A percentile compares a stretch with the other conserved stretches of the same genome.
Conservation (phyloP, 2,113 vertebrate species). For the Jaculus jaculus region DNA sequence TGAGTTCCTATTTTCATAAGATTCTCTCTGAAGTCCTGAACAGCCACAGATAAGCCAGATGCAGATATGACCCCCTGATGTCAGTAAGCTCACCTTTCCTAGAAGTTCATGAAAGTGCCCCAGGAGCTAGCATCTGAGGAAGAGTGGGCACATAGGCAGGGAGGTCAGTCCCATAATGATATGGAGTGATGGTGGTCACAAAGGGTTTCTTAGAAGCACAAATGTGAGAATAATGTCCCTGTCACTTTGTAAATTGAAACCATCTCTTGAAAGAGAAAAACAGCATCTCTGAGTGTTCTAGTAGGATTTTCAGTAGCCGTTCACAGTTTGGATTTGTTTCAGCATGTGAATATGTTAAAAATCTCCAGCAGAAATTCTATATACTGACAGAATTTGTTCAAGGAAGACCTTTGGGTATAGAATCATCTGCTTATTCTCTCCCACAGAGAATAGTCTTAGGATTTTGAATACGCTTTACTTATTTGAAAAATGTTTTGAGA, state of each 20-base stretch:
- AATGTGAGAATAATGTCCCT: not conserved
- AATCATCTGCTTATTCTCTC: slow-evolving; percentile 28
- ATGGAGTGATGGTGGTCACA: not conserved
- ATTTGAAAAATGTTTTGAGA: not conserved
- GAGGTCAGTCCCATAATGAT: not conserved
- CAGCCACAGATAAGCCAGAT: not conserved
- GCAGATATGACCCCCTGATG: not conserved
- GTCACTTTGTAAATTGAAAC: slow-evolving; percentile 36
- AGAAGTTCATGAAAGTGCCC: not conserved
- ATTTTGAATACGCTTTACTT: slow-evolving; percentile 26
- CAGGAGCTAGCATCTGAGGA: not conserved
- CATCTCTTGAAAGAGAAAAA: slow-evolving; percentile 28
- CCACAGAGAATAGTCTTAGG: not conserved
- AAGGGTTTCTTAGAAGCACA: slow-evolving; percentile 13
- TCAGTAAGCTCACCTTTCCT: not conserved
- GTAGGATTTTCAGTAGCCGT: slow-evolving; percentile 43
- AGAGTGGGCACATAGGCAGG: not conserved
- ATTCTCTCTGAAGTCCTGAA: not conserved
- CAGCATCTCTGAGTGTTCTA: slow-evolving; percentile 36
- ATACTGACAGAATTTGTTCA: not conserved
- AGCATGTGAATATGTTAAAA: slow-evolving; percentile 21
- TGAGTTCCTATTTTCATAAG: slow-evolving; percentile 17
- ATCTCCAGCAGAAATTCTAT: slow-evolving; percentile 4
- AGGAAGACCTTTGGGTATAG: slow-evolving; percentile 44
- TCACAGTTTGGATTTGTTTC: slow-evolving; percentile 13